These are phyloP conservation scores for Limnephilus auricula DNA, from an alignment of 2,888 invertebrate species.

Conservation along the genomic window DNA sequence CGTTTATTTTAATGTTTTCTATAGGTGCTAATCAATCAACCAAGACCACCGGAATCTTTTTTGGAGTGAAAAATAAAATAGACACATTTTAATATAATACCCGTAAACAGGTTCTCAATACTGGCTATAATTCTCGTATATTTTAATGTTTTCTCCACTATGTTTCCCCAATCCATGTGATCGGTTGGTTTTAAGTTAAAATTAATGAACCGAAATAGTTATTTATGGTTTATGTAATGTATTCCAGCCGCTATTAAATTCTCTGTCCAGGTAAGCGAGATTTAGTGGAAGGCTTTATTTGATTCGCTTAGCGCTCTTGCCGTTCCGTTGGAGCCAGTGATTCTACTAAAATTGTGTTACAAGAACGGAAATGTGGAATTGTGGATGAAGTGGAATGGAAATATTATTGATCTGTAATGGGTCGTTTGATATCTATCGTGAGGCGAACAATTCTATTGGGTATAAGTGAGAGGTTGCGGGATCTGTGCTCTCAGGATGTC, in stretches of 20 bases:
- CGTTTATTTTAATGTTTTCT: no score
- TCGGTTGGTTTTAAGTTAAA: not conserved
- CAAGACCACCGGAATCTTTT: no score
- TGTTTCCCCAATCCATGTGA: not conserved
- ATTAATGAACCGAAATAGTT: not conserved
- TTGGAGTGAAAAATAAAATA: no score
- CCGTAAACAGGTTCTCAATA: no score
- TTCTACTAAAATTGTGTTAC: not conserved
- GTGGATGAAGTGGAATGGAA: constrained; percentile 30
- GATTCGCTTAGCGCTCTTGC: not conserved
- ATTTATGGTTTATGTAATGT: not conserved
- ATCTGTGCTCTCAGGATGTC: not conserved
- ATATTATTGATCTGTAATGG: constrained; percentile 43
- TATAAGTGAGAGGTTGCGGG: constrained; percentile 9
- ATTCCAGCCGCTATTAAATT: not conserved
- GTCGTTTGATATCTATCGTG: constrained; percentile 38
- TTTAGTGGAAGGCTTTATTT: not conserved
- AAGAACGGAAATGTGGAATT: not conserved
- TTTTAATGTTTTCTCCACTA: no score
- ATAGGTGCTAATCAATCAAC: no score
- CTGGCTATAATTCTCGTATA: no score
- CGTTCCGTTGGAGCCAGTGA: not conserved
- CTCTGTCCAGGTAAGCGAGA: not conserved
- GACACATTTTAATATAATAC: no score
- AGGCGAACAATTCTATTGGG: constrained; percentile 10